These are phyloP conservation scores for Hemithea aestivaria DNA, from an alignment of 2,888 invertebrate genomes.

Conservation along the genomic window DNA sequence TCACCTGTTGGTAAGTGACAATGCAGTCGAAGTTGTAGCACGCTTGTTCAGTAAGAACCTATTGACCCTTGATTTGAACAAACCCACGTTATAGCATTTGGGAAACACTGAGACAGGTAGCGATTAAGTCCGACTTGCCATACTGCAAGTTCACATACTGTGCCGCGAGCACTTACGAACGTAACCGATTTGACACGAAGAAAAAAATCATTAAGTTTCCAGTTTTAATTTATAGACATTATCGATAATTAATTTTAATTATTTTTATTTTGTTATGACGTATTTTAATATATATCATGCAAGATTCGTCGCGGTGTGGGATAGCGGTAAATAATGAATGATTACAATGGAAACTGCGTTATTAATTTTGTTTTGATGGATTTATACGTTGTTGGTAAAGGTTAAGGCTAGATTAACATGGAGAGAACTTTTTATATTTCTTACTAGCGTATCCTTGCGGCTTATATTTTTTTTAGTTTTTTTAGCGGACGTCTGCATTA, in stretches of 20 bases:
- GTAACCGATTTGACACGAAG: slow-evolving; percentile 34
- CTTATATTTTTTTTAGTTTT: too few relatives aligned
- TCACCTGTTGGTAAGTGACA: too few relatives aligned
- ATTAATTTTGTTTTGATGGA: not conserved
- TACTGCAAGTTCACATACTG: slow-evolving; percentile 3
- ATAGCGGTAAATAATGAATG: slow-evolving; percentile 8
- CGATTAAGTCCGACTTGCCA: too few relatives aligned
- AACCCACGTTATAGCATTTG: too few relatives aligned
- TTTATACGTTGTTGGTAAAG: not conserved
- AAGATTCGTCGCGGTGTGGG: slow-evolving; percentile 19
- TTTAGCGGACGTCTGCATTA: too few relatives aligned
- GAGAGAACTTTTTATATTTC: too few relatives aligned
- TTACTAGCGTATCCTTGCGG: too few relatives aligned
- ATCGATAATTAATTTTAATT: slow-evolving; percentile 49
- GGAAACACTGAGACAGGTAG: too few relatives aligned
- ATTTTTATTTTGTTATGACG: slow-evolving; percentile 42
- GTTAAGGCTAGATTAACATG: too few relatives aligned
- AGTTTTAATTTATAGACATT: slow-evolving; percentile 46
- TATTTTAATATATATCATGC: slow-evolving; percentile 24
- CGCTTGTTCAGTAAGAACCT: too few relatives aligned
- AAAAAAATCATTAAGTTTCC: slow-evolving; percentile 34
- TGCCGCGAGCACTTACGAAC: slow-evolving; percentile 31
- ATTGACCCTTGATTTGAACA: too few relatives aligned
- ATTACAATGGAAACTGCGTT: slow-evolving; percentile 1
- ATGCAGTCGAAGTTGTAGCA: too few relatives aligned